phyloP scores from a whole-genome alignment of 1,140 invertebrate species.

The Arctopsyche grandis region DNA sequence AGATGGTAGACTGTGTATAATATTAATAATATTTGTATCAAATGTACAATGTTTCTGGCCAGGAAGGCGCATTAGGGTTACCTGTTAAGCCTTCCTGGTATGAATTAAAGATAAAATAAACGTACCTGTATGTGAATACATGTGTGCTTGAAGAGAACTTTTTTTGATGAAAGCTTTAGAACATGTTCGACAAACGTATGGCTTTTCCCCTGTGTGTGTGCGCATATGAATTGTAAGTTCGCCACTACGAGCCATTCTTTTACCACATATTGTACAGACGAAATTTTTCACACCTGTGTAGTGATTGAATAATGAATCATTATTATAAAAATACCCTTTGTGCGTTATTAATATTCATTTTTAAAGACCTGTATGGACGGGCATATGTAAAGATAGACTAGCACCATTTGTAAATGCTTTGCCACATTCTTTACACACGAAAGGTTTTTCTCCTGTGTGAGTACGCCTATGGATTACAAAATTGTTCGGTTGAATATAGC shows the following conservation, averaged over 20 bases:
- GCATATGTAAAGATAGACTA: slow-evolving; percentile 49
- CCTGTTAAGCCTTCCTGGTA: too few relatives aligned
- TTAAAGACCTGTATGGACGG: slow-evolving; percentile 52
- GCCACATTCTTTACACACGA: slow-evolving; percentile 49
- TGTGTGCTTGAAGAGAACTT: slow-evolving; percentile 50
- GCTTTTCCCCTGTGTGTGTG: slow-evolving; percentile 66
- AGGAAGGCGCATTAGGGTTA: too few relatives aligned
- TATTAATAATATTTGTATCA: too few relatives aligned
- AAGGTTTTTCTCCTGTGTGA: slow-evolving; percentile 64
- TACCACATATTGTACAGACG: slow-evolving; percentile 51
- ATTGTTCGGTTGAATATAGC: slow-evolving; percentile 48
- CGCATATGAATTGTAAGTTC: slow-evolving; percentile 56
- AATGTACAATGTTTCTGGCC: too few relatives aligned
- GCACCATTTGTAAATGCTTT: slow-evolving; percentile 51
- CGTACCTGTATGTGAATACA: slow-evolving; percentile 50
- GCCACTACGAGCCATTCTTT: slow-evolving; percentile 52
- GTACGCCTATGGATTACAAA: slow-evolving; percentile 66
- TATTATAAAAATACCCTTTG: too few relatives aligned
- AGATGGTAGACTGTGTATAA: too few relatives aligned
- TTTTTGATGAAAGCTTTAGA: slow-evolving; percentile 56
- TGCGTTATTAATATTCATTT: too few relatives aligned
- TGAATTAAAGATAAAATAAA: too few relatives aligned
- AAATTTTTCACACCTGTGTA: slow-evolving; percentile 51
- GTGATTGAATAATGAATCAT: not conserved
- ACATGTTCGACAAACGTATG: slow-evolving; percentile 56